phyloP scores from a whole-genome alignment of 2,113 vertebrate species.

The Paratilapia polleni region DNA sequence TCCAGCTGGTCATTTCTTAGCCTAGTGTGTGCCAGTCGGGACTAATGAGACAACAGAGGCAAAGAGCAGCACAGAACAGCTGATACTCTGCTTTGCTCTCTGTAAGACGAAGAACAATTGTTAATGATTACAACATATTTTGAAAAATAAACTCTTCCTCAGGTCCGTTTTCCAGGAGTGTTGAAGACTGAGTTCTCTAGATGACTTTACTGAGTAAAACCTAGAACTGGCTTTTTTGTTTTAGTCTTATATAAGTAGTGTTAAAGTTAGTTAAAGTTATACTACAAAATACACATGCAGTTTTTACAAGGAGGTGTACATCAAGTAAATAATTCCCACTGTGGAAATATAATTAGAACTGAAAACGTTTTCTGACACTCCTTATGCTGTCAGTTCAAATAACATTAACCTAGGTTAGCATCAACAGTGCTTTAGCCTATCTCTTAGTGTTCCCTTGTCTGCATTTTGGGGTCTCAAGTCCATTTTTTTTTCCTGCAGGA shows the following conservation, averaged over 20 bases:
- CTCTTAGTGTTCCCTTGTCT: not conserved
- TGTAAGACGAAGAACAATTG: not conserved
- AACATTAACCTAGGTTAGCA: not conserved
- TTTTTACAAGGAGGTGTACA: not conserved
- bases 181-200: not conserved
- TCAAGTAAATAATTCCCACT: not conserved
- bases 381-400: not conserved
- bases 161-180: not conserved
- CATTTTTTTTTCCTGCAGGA: fast-evolving
- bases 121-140: not conserved
- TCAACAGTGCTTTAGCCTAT: not conserved
- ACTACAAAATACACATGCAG: not conserved
- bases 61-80: slow-evolving; percentile 64
- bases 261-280: not conserved
- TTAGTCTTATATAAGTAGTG: not conserved
- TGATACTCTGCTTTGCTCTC: slow-evolving; percentile 27
- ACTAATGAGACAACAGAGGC: slow-evolving; percentile 69
- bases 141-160: not conserved
- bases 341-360: not conserved
- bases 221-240: not conserved
- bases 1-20: slow-evolving; percentile 56
- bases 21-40: slow-evolving; percentile 38
- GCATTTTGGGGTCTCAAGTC: not conserved
- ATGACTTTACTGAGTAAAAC: not conserved
- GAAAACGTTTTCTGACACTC: not conserved